phyloP scores from a whole-genome alignment of 2,888 invertebrate genomes.

The Slavum lentiscoides region DNA sequence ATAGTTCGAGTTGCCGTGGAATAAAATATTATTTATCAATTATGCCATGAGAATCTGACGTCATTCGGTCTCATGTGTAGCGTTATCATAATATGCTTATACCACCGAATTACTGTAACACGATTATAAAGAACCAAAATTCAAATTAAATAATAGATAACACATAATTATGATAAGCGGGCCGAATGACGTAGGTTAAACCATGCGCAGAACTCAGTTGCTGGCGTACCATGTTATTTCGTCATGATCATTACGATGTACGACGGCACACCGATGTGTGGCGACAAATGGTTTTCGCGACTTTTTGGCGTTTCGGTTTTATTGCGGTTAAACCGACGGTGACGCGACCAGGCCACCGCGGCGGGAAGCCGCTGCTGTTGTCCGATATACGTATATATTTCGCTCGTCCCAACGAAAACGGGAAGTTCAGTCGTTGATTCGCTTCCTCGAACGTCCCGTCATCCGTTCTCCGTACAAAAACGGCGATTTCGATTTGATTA shows the following conservation, averaged over 20 bases:
- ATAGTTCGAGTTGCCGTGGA: too few species aligned
- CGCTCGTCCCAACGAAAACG: not conserved
- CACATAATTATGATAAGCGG: too few species aligned
- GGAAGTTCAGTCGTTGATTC: conserved; percentile 5
- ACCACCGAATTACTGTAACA: too few species aligned
- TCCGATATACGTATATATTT: not conserved
- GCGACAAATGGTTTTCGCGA: not conserved
- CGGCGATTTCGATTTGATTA: not conserved
- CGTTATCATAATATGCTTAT: too few species aligned
- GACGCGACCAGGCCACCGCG: not conserved
- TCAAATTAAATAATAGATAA: too few species aligned
- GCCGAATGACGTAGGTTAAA: too few species aligned
- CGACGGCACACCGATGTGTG: not conserved
- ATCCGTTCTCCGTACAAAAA: not conserved
- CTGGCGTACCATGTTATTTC: too few species aligned
- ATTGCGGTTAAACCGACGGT: not conserved
- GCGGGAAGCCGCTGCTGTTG: not conserved
- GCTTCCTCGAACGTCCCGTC: not conserved
- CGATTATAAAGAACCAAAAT: too few species aligned
- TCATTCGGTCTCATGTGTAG: too few species aligned
- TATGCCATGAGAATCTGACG: too few species aligned
- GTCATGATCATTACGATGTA: not conserved
- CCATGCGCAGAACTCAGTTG: too few species aligned
- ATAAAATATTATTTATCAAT: too few species aligned
- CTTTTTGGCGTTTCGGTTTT: not conserved